Evolutionary conservation across 1,140 invertebrate genomes (phyloP), one percentile per base, ranked within the genome.

Genomic region (Tetraneura akinire): DNA sequence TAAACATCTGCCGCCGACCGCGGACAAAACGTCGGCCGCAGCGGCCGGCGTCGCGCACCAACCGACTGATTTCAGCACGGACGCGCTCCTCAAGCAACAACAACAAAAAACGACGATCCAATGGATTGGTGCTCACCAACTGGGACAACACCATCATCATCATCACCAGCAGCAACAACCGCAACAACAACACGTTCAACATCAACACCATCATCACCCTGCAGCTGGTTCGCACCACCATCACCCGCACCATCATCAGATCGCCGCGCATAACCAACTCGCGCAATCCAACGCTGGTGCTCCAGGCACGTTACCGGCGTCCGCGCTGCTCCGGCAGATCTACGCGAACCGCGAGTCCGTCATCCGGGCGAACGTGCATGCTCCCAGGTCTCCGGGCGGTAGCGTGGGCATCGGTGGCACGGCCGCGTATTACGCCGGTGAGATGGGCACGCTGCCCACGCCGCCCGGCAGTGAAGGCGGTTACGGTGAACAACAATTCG

Each of bases 341-440:
- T 97, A 97, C 85, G 95, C 93, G 9, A 97, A 94, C 84, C 88
- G 96, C 45, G 96, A 98, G 85, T 96, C 95, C 84, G 96, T 98
- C 2, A 98, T 98, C 82, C 88, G 96, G 29, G 94, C 94, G 16
- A 95, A 94, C 84, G 92, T 94, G n/a, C 91, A 92, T 81, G 92
- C 92, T 18, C 90, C 89, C 26, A 88, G 91, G 80, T 88, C 90
- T n/a, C 47, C 60, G 23, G 45, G 87, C 85, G 26, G 87, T 84
- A 49, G 86, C 82, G 66, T 85, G 87, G 87, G 0, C 86, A 13
- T 86, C 86, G n/a, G 82, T 84, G 53, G 85, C 81, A 42, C 84
- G 81, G 29, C 83, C 81, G 85, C 83, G 62, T 86, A 84, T 64
- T 83, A 83, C 26, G 71, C 83, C 0, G 86, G 86, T 37, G 84